phyloP scores from a whole-genome alignment of 2,797 vertebrate species.

The Ceryle rudis region DNA sequence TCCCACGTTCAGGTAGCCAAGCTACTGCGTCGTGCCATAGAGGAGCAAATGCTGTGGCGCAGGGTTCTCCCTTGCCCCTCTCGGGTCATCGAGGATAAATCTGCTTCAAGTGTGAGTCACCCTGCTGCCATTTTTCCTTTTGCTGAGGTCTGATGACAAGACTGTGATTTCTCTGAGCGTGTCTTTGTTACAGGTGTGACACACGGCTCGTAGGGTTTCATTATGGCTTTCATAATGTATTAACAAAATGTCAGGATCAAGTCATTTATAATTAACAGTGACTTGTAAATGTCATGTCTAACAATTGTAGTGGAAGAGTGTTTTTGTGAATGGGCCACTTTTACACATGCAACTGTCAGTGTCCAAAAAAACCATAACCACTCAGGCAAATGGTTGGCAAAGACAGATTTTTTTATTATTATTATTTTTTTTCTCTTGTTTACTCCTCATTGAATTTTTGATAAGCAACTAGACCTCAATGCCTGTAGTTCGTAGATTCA shows the following conservation, averaged over 20 bases:
- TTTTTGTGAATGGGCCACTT: neutral
- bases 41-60: neutral
- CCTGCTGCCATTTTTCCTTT: neutral
- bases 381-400: neutral
- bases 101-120: neutral
- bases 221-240: slow-evolving; percentile 24
- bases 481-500: neutral
- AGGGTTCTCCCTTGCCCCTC: neutral
- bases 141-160: slow-evolving; percentile 2
- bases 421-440: neutral
- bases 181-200: slow-evolving; percentile 40
- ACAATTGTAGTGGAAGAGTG: neutral
- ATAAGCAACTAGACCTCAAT: neutral
- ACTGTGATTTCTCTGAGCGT: neutral
- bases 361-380: neutral
- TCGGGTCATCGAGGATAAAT: neutral
- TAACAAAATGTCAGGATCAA: neutral
- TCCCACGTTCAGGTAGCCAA: accelerated
- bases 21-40: accelerated
- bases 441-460: neutral
- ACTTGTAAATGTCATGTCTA: neutral
- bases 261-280: slow-evolving; percentile 34
- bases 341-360: neutral
- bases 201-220: neutral
- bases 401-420: neutral